Conservation (phyloP, 64 coral and sea anemone species). For the Porites australiensis region DNA sequence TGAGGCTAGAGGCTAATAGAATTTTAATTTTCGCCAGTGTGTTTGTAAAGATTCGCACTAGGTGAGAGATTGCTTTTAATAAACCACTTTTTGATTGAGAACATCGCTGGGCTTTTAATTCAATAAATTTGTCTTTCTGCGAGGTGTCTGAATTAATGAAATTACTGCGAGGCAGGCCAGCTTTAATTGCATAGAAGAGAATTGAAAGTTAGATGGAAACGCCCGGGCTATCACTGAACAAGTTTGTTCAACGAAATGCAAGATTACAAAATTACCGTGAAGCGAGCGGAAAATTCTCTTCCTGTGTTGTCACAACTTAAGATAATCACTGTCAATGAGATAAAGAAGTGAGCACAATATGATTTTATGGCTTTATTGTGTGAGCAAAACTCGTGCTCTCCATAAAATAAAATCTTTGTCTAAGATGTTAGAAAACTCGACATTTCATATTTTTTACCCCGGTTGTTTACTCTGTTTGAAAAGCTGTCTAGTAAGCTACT, state of each 20-base stretch:
- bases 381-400: conserved; percentile 19
- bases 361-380: conserved; percentile 51
- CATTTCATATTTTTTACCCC: conserved; percentile 23
- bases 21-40: conserved; percentile 84
- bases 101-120: conserved; percentile 75
- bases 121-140: conserved; percentile 62
- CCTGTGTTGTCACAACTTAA: conserved; percentile 41
- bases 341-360: conserved; percentile 37
- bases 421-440: conserved; percentile 32
- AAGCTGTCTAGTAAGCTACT: conserved; percentile 23
- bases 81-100: conserved; percentile 81
- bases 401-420: conserved; percentile 54
- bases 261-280: conserved; percentile 46
- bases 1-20: conserved; percentile 77
- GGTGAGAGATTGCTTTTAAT: conserved; percentile 80
- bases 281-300: conserved; percentile 32
- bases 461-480: conserved; percentile 19
- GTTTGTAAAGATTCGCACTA: conserved; percentile 75
- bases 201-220: conserved; percentile 5
- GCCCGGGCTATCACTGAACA: not conserved
- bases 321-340: conserved; percentile 35
- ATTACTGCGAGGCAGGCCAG: conserved; percentile 64
- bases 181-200: conserved; percentile 51
- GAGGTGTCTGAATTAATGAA: conserved; percentile 86
- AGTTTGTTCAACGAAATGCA: conserved; percentile 51